Percentiles rank a stretch among this genome's conserved stretches.
Evolutionary conservation across 2,113 vertebrate species (phyloP).

Genomic region (Ariopsis seemanni): DNA sequence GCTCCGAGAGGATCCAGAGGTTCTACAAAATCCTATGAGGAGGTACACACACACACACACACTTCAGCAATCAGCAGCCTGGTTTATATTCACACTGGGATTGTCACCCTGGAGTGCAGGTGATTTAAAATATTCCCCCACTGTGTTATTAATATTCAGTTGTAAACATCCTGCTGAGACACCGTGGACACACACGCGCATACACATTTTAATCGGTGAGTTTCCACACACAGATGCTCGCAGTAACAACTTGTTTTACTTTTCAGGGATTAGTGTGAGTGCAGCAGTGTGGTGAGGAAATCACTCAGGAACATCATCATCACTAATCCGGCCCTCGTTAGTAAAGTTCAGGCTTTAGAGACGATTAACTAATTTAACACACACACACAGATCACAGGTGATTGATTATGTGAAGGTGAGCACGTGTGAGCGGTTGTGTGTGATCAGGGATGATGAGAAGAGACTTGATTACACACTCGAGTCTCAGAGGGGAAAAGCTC

Average conservation of each 20-base stretch:
- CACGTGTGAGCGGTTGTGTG: neutral
- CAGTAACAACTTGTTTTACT: neutral
- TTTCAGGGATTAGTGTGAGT: neutral
- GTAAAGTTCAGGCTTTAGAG: neutral
- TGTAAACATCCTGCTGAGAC: neutral
- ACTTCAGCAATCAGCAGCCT: neutral
- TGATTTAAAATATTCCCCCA: neutral
- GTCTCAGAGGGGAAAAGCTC: neutral
- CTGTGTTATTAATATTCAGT: neutral
- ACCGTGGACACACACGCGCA: neutral
- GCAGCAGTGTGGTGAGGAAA: neutral
- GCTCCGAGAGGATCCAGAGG: slow-evolving; percentile 50
- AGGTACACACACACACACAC: slow-evolving; percentile 54
- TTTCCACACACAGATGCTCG: neutral
- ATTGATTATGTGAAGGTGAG: neutral
- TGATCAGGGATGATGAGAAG: neutral
- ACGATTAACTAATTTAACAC: neutral
- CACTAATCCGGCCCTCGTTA: neutral
- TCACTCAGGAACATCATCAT: neutral
- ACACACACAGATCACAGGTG: neutral
- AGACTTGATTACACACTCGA: neutral
- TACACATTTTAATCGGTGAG: neutral
- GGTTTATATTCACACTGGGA: neutral
- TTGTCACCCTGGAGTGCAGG: neutral
- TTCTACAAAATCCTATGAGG: slow-evolving; percentile 49